A percentile compares a stretch with the other conserved stretches of the same genome.
Evolutionary conservation across 2,113 vertebrate species (phyloP).

Genomic region (Dromiciops gliroides): DNA sequence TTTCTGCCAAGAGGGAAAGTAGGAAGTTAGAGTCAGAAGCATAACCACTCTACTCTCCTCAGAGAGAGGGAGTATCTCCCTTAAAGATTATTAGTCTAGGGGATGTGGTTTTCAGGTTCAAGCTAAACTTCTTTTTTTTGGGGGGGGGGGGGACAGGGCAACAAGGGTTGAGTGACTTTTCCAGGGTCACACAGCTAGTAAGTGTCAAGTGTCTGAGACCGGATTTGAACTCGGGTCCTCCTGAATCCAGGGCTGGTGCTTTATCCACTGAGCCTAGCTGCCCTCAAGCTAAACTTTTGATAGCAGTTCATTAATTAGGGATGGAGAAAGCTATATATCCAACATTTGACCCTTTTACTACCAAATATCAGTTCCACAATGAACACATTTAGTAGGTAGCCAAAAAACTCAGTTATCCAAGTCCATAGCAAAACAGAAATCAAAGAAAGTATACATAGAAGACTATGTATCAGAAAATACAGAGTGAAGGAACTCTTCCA

Average conservation of each 20-base stretch:
- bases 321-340: background rate
- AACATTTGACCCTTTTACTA: background rate
- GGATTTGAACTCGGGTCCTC: too few species aligned
- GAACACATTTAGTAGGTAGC: background rate
- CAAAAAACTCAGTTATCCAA: background rate
- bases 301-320: background rate
- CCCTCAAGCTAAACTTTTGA: background rate
- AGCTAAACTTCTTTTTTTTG: too few species aligned
- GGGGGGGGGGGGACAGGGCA: too few species aligned
- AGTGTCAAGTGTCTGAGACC: too few species aligned
- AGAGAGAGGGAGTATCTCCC: background rate
- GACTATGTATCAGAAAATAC: background rate
- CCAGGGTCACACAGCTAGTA: too few species aligned
- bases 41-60: background rate
- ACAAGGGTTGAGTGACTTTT: too few species aligned
- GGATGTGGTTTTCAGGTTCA: background rate
- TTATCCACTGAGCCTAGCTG: too few species aligned
- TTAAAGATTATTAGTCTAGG: background rate
- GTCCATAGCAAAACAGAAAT: background rate
- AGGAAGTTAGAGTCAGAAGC: background rate
- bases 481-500: background rate
- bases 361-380: background rate
- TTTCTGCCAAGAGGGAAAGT: background rate
- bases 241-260: too few species aligned
- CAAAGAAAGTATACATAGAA: background rate